phyloP scores from a whole-genome alignment of 1,140 invertebrate genomes.

The Ericerus pela region DNA sequence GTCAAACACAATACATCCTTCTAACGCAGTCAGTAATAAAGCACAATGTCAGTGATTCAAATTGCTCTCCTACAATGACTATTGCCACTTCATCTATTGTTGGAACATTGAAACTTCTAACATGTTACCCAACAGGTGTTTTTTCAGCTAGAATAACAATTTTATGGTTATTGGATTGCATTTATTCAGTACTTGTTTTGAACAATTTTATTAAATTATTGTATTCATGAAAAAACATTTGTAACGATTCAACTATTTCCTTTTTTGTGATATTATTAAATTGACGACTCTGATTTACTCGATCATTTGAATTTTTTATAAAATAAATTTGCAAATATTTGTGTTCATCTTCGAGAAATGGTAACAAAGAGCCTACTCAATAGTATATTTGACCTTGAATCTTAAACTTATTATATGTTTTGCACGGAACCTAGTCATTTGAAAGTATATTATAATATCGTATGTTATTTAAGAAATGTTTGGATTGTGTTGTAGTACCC shows the following conservation, averaged over 20 bases:
- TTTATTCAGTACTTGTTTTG: constrained; percentile 28
- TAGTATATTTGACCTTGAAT: constrained; percentile 15
- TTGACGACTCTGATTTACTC: constrained; percentile 17
- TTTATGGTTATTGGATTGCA: constrained; percentile 30
- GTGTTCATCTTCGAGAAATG: background rate
- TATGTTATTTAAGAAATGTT: background rate
- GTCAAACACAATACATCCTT: too few relatives aligned
- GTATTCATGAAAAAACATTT: constrained; percentile 30
- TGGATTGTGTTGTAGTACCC: constrained; percentile 18
- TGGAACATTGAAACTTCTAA: constrained; percentile 32
- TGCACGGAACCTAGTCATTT: constrained; percentile 9
- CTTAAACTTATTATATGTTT: too few relatives aligned
- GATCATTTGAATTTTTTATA: background rate
- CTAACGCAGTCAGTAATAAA: too few relatives aligned
- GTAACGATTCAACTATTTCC: constrained; percentile 16
- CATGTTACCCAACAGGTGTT: constrained; percentile 30
- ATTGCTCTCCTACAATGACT: constrained; percentile 31
- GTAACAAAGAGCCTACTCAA: background rate
- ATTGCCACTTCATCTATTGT: constrained; percentile 32
- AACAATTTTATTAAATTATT: constrained; percentile 30
- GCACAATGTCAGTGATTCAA: constrained; percentile 31
- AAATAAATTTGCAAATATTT: background rate
- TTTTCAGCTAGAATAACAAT: constrained; percentile 30
- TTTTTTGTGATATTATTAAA: background rate
- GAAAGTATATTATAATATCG: constrained; percentile 7